Evolutionary conservation across 23 tunicate genomes (phyloP).

Genomic region (Halocynthia roretzi): DNA sequence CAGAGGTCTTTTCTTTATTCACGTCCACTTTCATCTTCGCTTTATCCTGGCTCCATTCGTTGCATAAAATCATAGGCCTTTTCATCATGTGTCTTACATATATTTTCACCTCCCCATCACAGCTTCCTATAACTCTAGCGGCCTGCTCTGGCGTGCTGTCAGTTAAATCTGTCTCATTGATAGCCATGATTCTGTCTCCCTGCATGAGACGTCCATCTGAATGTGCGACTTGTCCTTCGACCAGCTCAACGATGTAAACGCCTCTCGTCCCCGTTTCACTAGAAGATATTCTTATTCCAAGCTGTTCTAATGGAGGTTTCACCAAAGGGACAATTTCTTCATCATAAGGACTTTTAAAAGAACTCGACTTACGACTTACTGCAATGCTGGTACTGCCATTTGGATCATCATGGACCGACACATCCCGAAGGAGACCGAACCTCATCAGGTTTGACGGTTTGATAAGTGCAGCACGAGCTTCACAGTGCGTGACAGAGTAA

Average conservation of each 20-base stretch:
- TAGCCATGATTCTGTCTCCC: slow-evolving; percentile 69
- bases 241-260: slow-evolving; percentile 63
- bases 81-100: slow-evolving; percentile 8
- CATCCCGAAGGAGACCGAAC: slow-evolving; percentile 49
- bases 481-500: slow-evolving; percentile 68
- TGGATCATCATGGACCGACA: neutral
- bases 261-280: slow-evolving; percentile 62
- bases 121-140: slow-evolving; percentile 50
- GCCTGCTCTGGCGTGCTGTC: slow-evolving; percentile 76
- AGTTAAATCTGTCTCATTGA: slow-evolving; percentile 40
- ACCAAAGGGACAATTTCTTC: slow-evolving; percentile 32
- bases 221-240: slow-evolving; percentile 59
- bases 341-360: neutral
- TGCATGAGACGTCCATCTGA: slow-evolving; percentile 47
- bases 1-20: neutral
- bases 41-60: slow-evolving; percentile 4
- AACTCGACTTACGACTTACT: neutral
- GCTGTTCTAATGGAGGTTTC: slow-evolving; percentile 69
- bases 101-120: slow-evolving; percentile 26
- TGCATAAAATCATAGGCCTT: slow-evolving; percentile 2
- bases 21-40: neutral
- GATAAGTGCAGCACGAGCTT: slow-evolving; percentile 54
- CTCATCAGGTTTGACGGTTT: slow-evolving; percentile 47
- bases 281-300: slow-evolving; percentile 69
- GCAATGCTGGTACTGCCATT: neutral